phyloP scores from a whole-genome alignment of 2,113 vertebrate species.

The Macquaria ambigua region DNA sequence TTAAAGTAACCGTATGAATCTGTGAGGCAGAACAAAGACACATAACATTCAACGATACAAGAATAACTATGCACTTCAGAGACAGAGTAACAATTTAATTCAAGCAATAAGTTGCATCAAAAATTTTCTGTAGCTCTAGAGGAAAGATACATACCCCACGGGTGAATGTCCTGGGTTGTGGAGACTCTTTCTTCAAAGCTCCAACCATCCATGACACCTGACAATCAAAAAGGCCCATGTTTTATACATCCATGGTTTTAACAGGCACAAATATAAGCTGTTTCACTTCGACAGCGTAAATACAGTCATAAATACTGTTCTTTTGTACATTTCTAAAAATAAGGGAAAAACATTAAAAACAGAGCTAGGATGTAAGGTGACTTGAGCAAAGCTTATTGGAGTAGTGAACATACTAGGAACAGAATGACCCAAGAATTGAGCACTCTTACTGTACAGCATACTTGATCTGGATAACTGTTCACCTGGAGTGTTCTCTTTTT shows the following conservation, averaged over 20 bases:
- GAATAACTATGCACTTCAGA: background rate
- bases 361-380: background rate
- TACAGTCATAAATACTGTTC: background rate
- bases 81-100: background rate
- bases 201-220: slow-evolving; percentile 89
- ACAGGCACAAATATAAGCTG: background rate
- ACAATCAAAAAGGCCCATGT: slow-evolving; percentile 6
- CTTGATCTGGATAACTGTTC: background rate
- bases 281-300: background rate
- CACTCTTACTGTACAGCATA: background rate
- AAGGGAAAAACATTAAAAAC: background rate
- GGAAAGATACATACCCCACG: slow-evolving; percentile 87
- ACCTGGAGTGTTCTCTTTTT: background rate
- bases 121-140: background rate
- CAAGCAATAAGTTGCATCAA: background rate
- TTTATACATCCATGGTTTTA: background rate
- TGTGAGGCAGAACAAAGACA: slow-evolving; percentile 71
- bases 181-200: slow-evolving; percentile 86
- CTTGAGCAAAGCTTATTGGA: background rate
- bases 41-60: background rate
- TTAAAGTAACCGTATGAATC: slow-evolving; percentile 94
- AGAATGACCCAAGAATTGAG: background rate
- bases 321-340: background rate
- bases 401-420: background rate
- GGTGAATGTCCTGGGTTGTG: slow-evolving; percentile 88